These are phyloP conservation scores for Xyliphius kryptos DNA, from an alignment of 2,113 vertebrate species.

Conservation along the genomic window DNA sequence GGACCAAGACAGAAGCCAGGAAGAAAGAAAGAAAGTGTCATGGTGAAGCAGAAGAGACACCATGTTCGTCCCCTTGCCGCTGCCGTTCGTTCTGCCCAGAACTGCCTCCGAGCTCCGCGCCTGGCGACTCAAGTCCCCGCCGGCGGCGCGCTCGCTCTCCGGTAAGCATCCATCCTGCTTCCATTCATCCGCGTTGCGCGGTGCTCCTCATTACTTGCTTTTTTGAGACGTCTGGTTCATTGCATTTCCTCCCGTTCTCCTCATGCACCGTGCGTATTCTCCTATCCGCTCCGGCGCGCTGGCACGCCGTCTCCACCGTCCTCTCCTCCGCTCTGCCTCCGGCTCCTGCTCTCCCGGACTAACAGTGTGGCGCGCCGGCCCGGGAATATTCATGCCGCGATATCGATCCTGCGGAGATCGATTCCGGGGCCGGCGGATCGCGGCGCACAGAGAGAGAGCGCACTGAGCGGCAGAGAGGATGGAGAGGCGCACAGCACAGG, in stretches of 20 bases:
- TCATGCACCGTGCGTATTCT: constrained; percentile 49
- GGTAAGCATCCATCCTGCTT: constrained; percentile 68
- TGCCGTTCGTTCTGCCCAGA: constrained; percentile 78
- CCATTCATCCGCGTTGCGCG: no score
- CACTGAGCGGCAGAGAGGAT: constrained; percentile 52
- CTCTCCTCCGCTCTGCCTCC: constrained; percentile 63
- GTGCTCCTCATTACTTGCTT: no score
- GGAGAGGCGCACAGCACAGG: no score
- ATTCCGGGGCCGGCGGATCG: constrained; percentile 73
- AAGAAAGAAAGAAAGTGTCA: no score
- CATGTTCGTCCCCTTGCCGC: constrained; percentile 68
- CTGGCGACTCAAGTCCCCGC: constrained; percentile 77
- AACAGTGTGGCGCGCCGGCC: constrained; percentile 64
- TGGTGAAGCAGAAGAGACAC: constrained; percentile 56
- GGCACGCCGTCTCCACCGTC: no score
- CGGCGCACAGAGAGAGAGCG: constrained; percentile 34
- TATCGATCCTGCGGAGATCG: constrained; percentile 77
- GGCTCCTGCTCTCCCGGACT: constrained; percentile 72
- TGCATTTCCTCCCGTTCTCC: no score
- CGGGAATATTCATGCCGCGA: constrained; percentile 79
- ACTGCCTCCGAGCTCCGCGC: constrained; percentile 73
- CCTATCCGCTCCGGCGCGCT: constrained; percentile 53
- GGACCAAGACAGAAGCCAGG: no score
- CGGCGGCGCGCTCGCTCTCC: constrained; percentile 72
- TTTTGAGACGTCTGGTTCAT: no score